Evolutionary conservation across 2,113 vertebrate genomes (phyloP), one percentile per base, ranked within the genome.

Genomic region (Campylorhamphus procurvoides): DNA sequence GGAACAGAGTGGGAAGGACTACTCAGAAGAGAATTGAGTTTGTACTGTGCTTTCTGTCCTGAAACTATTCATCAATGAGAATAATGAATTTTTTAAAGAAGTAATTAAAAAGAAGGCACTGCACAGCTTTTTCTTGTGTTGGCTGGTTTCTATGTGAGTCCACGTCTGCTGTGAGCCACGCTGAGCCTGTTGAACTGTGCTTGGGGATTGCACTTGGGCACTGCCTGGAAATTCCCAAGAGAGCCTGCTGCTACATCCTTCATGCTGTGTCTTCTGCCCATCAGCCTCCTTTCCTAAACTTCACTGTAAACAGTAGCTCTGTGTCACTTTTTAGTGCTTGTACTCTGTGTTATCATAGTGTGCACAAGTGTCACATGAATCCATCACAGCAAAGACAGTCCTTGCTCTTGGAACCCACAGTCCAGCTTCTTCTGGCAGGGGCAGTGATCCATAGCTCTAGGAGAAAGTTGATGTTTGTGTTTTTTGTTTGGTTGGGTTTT

Each of bases 31-130:
- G 69, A 95, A 96, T 72, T 35, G 52, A 23, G n/a, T 81, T 96
- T 91, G 74, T 49, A 71, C 78, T 78, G 60, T 69, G 82, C 62
- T 90, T 84, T 91, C 94, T 80, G 35, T 91, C 42, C 84, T 76
- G 78, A 87, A 96, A 84, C 47, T 74, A 27, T 74, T 84, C 39
- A 37, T 63, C 90, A 69, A 87, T 78, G 59, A 87, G 50, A 92
- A 81, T 90, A 84, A 88, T 64, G 47, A 56, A 69, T 74, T 52
- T 59, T 58, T 23, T 20, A 0, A 39, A 49, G 56, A 56, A 33
- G 14, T 63, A 49, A 77, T 62, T 55, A 78, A 27, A 31, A 15
- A 46, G 20, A 50, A 62, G 68, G 87, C 84, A 74, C 46, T 56
- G 24, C 67, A 47, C 37, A 83, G 72, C 42, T 92, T 72, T 88